Evolutionary conservation across 2,888 invertebrate species (phyloP).

Genomic region (Latrodectus elegans): DNA sequence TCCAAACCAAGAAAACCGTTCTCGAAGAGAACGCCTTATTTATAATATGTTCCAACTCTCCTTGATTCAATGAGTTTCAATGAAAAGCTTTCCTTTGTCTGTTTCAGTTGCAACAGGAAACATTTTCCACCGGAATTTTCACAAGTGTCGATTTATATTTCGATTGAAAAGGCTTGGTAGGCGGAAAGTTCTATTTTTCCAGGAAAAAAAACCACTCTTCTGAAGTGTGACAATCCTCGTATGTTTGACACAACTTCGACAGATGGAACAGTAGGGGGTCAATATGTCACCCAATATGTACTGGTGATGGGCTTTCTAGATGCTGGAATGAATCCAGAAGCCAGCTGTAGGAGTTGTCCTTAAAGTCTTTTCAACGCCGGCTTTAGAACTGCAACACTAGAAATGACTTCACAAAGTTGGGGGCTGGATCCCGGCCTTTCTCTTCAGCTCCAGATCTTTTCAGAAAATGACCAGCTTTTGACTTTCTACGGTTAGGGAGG

Average conservation of each 20-base stretch:
- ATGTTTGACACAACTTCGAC: slow-evolving; percentile 56
- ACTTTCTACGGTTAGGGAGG: neutral
- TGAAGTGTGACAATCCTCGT: slow-evolving; percentile 40
- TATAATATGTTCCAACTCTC: slow-evolving; percentile 5
- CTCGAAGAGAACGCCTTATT: neutral
- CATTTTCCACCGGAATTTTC: slow-evolving; percentile 14
- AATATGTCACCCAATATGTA: slow-evolving; percentile 59
- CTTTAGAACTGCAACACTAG: slow-evolving; percentile 51
- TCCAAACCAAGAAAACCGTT: slow-evolving; percentile 13
- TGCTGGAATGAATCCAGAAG: neutral
- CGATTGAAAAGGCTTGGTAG: slow-evolving; percentile 10
- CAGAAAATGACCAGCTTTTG: slow-evolving; percentile 22
- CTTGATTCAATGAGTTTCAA: neutral
- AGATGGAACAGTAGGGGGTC: slow-evolving; percentile 56
- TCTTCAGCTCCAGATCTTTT: neutral
- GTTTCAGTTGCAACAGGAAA: neutral
- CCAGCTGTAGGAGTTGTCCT: neutral
- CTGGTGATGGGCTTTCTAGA: slow-evolving; percentile 1
- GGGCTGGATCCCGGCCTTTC: slow-evolving; percentile 30
- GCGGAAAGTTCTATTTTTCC: neutral
- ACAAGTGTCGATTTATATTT: slow-evolving; percentile 53
- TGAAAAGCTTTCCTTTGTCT: neutral
- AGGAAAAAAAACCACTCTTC: neutral
- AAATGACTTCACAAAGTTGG: slow-evolving; percentile 60
- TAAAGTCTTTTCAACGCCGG: neutral